Base-by-base conservation (phyloP, 2,797 vertebrate genomes). In the Etheostoma perlongum region DNA sequence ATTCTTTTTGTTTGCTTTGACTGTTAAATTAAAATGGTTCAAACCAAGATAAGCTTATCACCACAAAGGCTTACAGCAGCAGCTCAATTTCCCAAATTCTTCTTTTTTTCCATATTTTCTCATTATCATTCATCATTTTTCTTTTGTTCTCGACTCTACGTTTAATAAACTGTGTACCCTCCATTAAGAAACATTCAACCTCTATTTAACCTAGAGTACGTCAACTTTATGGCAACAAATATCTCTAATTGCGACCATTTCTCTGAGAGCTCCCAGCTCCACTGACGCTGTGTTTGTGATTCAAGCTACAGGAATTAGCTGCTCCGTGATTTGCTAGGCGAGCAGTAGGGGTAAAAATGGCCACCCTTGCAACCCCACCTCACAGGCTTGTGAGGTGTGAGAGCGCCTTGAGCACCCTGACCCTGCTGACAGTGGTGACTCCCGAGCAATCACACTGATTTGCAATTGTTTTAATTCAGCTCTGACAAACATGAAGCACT, bases 31-130 rank as follows among this genome's bases (percentile, higher is more conserved):
- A 88, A 88, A 85, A 83, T 40, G 54, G 68, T 79, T 81, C 61
- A 77, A 67, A 85, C 78, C 36, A 46, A 84, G 87, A 90, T 87
- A 88, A 91, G 84, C 73, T 82, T 81, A 88, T 89, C 79, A 65
- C 49, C 69, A 72, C 63, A 74, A 76, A 72, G 76, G 76, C 76
- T 83, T 74, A 77, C 67, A 77, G 67, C 74, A 81, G 72, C 81
- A 83, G 85, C 83, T 85, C 79, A 80, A 84, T 91, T 89, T 86
- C 64, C 83, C 36, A 0, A 40, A 40, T 11, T 75, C 71, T 77
- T 83, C 64, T 40, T 80, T 65, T 51, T 84, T 85, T 81, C 40
- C 75, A 84, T 46, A 81, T 76, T 81, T 84, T 42, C 67, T 74
- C 62, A 59, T 80, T 60, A 76, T 81, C 48, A 77, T 88, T 49